Evolutionary conservation across 2,888 invertebrate genomes (phyloP).

Genomic region (Apodemia mormo): DNA sequence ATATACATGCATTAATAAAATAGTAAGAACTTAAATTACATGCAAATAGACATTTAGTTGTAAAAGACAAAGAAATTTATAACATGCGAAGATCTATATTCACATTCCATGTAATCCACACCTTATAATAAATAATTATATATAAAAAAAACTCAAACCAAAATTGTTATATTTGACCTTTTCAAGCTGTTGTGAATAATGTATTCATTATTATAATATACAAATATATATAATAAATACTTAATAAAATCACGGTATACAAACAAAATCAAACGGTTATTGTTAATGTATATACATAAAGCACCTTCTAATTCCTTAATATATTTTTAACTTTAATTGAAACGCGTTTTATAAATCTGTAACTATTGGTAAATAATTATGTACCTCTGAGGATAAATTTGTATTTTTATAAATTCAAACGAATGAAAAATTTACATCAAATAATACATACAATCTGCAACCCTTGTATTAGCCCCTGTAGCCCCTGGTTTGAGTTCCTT

Average conservation of each 20-base stretch:
- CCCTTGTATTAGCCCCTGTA: too few relatives aligned
- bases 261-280: not conserved
- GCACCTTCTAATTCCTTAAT: too few relatives aligned
- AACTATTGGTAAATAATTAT: too few relatives aligned
- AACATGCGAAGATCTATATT: not conserved
- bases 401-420: too few relatives aligned
- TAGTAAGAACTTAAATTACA: not conserved
- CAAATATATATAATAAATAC: constrained; percentile 9
- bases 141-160: constrained; percentile 1
- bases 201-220: constrained; percentile 62
- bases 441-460: too few relatives aligned
- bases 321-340: too few relatives aligned
- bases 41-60: constrained; percentile 2
- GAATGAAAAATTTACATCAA: too few relatives aligned
- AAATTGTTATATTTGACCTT: constrained; percentile 18
- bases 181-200: constrained; percentile 49
- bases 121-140: constrained; percentile 17
- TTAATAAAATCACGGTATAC: not conserved
- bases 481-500: too few relatives aligned
- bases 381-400: too few relatives aligned
- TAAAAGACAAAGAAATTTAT: not conserved
- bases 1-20: constrained; percentile 3
- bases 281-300: not conserved
- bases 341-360: too few relatives aligned
- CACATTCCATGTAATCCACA: not conserved